phyloP scores from a whole-genome alignment of 2,888 invertebrate species.

The Acrocera orbiculus region DNA sequence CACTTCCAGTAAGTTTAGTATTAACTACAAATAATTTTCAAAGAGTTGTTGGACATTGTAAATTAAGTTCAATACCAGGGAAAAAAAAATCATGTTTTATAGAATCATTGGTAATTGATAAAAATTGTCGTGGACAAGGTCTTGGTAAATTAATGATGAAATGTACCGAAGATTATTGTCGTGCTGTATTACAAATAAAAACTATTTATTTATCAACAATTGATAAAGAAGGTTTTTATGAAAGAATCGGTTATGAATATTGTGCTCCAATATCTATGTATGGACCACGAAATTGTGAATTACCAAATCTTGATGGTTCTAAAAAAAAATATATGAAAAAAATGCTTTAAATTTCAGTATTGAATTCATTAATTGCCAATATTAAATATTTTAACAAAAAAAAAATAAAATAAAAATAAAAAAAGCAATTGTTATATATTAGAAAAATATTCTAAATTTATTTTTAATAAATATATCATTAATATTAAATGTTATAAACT shows the following conservation, averaged over 20 bases:
- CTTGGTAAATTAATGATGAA: conserved; percentile 58
- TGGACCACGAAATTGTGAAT: conserved; percentile 33
- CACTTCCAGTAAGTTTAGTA: conserved; percentile 52
- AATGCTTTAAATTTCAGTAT: conserved; percentile 23
- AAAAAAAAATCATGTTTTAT: conserved; percentile 56
- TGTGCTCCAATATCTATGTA: conserved; percentile 55
- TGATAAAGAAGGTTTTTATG: conserved; percentile 59
- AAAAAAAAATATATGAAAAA: conserved; percentile 32
- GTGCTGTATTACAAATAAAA: conserved; percentile 39
- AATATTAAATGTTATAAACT: not conserved
- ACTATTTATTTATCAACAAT: conserved; percentile 51
- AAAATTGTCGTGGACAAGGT: conserved; percentile 51
- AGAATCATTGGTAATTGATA: conserved; percentile 65
- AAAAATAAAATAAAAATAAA: conserved; percentile 2
- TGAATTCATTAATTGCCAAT: not conserved
- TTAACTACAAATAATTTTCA: conserved; percentile 38
- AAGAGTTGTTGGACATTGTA: conserved; percentile 59
- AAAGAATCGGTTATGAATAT: conserved; percentile 50
- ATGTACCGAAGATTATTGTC: conserved; percentile 56
- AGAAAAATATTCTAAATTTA: too few relatives aligned
- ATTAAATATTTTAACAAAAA: not conserved
- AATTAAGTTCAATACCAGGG: conserved; percentile 53
- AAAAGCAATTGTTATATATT: too few relatives aligned
- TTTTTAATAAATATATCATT: not conserved
- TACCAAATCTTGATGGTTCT: conserved; percentile 26